phyloP scores from a whole-genome alignment of 2,888 invertebrate species.

The Ptychoptera contaminata region DNA sequence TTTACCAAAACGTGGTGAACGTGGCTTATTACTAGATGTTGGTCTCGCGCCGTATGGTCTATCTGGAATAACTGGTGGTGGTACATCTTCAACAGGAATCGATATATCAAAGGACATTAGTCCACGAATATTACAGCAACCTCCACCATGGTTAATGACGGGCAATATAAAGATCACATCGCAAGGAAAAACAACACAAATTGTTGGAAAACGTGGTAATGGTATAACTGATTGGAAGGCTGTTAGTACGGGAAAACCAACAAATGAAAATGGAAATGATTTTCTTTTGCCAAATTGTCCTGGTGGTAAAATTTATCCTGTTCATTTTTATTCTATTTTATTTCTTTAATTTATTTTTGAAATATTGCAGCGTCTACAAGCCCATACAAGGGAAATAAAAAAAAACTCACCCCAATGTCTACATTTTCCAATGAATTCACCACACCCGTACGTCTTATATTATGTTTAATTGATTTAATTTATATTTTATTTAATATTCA shows the following conservation, averaged over 20 bases:
- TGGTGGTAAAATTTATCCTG: conserved; percentile 4
- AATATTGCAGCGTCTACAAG: conserved; percentile 7
- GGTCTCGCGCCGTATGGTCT: conserved; percentile 6
- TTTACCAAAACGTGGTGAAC: conserved; percentile 5
- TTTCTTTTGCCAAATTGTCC: conserved; percentile 13
- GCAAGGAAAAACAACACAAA: conserved; percentile 8
- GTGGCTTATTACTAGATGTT: conserved; percentile 8
- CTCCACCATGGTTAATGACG: conserved; percentile 10
- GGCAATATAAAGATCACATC: conserved; percentile 9
- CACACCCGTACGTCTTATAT: not conserved
- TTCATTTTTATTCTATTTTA: not conserved
- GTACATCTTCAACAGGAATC: not conserved
- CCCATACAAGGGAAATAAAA: conserved; percentile 11
- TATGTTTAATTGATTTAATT: not conserved
- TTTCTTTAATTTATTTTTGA: not conserved
- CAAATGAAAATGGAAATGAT: conserved; percentile 8
- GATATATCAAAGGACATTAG: conserved; percentile 10
- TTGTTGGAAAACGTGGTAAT: conserved; percentile 8
- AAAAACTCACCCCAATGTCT: conserved; percentile 12
- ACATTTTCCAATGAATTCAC: conserved; percentile 9
- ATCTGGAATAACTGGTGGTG: not conserved
- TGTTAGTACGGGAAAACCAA: conserved; percentile 4
- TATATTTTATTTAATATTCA: not conserved
- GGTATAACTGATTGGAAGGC: conserved; percentile 12
- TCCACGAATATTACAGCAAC: conserved; percentile 10